Percentiles rank a stretch among this genome's conserved stretches.
These are phyloP conservation scores for Epizoanthus ramosus DNA, from an alignment of 92 coral and sea anemone genomes.

Conservation along the genomic window DNA sequence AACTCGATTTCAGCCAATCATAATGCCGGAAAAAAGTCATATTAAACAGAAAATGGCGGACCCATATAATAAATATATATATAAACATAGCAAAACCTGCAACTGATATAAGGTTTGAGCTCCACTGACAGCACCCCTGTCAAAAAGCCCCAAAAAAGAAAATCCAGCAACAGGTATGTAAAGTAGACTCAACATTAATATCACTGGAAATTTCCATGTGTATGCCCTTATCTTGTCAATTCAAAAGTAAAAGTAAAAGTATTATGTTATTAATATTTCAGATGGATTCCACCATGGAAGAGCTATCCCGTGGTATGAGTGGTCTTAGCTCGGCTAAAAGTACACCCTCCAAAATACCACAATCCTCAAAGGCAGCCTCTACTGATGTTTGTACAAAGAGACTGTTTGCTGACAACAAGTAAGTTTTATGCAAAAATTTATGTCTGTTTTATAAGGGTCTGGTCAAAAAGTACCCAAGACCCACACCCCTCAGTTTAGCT, in stretches of 20 bases:
- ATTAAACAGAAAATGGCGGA: too few relatives aligned
- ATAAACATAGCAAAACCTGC: too few relatives aligned
- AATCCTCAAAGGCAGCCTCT: constrained; percentile 34
- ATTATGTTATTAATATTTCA: constrained; percentile 27
- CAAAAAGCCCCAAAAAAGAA: constrained; percentile 39
- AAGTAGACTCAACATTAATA: constrained; percentile 12
- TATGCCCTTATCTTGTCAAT: constrained; percentile 7
- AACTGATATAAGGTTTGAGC: too few relatives aligned
- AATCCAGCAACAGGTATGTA: constrained; percentile 32
- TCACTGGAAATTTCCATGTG: constrained; percentile 22
- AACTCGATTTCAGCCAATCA: too few relatives aligned
- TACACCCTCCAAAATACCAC: constrained; percentile 31
- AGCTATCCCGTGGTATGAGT: constrained; percentile 44
- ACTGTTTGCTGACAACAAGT: constrained; percentile 36
- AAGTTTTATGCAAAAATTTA: constrained; percentile 20
- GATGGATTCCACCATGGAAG: constrained; percentile 47
- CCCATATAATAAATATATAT: too few relatives aligned
- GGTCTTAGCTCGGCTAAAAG: constrained; percentile 54
- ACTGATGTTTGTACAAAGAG: constrained; percentile 37
- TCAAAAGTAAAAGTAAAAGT: too few relatives aligned
- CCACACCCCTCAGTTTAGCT: too few relatives aligned
- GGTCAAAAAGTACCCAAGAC: not conserved
- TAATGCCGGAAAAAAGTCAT: too few relatives aligned
- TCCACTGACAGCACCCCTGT: constrained; percentile 46
- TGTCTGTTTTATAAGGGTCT: constrained; percentile 9